phyloP scores from a whole-genome alignment of 30 jellyfish, hydroid and myxozoan genomes.

The Phacellophora camtschatica region DNA sequence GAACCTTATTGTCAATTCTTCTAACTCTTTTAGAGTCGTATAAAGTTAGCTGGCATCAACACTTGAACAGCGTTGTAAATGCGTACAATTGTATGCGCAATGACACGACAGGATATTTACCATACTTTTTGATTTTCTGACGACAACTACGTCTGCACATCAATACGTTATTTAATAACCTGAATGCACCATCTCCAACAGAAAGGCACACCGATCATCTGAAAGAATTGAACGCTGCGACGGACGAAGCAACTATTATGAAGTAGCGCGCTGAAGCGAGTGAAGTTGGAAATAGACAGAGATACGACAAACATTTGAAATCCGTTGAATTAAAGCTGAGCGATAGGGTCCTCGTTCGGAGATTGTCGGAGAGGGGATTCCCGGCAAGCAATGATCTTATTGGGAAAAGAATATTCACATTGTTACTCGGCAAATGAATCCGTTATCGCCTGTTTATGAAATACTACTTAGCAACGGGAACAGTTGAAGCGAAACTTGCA shows the following conservation, averaged over 20 bases:
- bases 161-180: not conserved
- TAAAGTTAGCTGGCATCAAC: constrained; percentile 10
- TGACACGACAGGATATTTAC: constrained; percentile 32
- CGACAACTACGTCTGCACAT: constrained; percentile 2
- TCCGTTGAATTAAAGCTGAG: not conserved
- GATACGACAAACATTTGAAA: not conserved
- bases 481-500: not conserved
- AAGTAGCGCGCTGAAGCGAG: not conserved
- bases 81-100: constrained; percentile 27
- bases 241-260: not conserved
- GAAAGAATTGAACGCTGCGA: not conserved
- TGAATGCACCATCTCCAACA: not conserved
- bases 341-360: not conserved
- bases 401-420: not conserved
- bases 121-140: constrained; percentile 21
- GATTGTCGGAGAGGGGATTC: not conserved
- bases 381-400: not conserved
- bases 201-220: not conserved
- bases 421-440: not conserved
- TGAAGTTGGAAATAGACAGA: not conserved
- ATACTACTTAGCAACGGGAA: not conserved
- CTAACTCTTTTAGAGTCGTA: not conserved
- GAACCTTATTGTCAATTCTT: constrained; percentile 21
- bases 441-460: not conserved
- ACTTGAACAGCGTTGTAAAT: not conserved